These are phyloP conservation scores for Erpornis zantholeuca DNA, from an alignment of 2,113 vertebrate species.

Conservation along the genomic window DNA sequence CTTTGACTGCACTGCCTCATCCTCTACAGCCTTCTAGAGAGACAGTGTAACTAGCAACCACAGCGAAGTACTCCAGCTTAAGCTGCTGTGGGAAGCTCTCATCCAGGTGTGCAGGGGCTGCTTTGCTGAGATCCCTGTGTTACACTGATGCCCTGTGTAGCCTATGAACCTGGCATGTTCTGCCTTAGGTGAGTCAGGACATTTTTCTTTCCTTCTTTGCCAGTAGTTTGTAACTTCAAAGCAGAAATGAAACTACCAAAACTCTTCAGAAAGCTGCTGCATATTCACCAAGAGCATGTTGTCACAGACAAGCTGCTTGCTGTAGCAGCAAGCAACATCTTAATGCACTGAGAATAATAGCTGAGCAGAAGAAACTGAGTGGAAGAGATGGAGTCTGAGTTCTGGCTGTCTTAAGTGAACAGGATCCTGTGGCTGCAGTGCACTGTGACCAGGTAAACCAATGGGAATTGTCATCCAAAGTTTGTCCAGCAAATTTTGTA, in stretches of 20 bases:
- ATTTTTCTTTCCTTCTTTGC: not conserved
- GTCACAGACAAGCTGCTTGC: not conserved
- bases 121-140: not conserved
- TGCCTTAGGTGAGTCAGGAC: not conserved
- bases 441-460: not conserved
- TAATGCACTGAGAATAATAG: not conserved
- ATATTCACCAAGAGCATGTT: no score
- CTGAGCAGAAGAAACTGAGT: not conserved
- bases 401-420: not conserved
- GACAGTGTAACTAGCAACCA: fast-evolving
- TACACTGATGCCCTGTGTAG: not conserved
- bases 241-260: not conserved
- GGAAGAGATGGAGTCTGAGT: not conserved
- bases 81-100: not conserved
- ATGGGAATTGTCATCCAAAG: not conserved
- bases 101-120: not conserved
- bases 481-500: not conserved
- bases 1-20: not conserved
- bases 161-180: not conserved
- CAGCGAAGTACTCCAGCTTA: not conserved
- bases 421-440: not conserved
- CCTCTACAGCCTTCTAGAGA: not conserved
- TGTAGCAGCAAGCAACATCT: not conserved
- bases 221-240: not conserved
- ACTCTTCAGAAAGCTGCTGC: not conserved